Percentiles rank a stretch among this genome's conserved stretches.
These are phyloP conservation scores for Cephus nigrinus DNA, from an alignment of 2,888 invertebrate genomes.

Conservation along the genomic window DNA sequence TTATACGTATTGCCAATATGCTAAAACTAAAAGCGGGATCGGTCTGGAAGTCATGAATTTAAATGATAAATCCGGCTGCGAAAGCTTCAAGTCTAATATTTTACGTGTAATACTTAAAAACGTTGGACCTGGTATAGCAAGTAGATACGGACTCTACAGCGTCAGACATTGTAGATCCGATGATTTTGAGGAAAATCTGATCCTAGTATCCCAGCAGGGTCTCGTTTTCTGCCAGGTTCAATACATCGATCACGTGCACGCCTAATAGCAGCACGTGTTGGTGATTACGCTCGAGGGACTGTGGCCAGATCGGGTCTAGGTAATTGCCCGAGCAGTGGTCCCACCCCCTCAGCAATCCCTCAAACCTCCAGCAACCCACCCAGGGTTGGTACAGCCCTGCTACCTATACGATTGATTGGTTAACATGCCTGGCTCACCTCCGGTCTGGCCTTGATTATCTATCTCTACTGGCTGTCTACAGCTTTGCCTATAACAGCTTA, in stretches of 20 bases:
- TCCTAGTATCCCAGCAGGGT: constrained; percentile 11
- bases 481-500: constrained; percentile 18
- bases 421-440: constrained; percentile 53
- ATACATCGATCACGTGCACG: constrained; percentile 58
- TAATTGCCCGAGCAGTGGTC: constrained; percentile 52
- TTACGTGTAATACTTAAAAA: background rate
- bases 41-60: too few relatives aligned
- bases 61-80: too few relatives aligned
- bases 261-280: constrained; percentile 61
- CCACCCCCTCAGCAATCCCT: constrained; percentile 23
- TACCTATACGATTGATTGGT: constrained; percentile 55
- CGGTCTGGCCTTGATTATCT: constrained; percentile 55
- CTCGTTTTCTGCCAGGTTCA: constrained; percentile 42
- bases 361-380: constrained; percentile 23
- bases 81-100: too few relatives aligned
- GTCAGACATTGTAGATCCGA: background rate
- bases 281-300: constrained; percentile 60
- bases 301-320: constrained; percentile 55
- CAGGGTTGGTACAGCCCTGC: constrained; percentile 33
- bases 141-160: background rate
- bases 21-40: too few relatives aligned
- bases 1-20: too few relatives aligned
- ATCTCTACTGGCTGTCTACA: constrained; percentile 46
- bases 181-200: constrained; percentile 1
- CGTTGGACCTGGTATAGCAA: background rate